Base-by-base conservation (phyloP, 2,888 invertebrate species). In the Erebia epiphron region DNA sequence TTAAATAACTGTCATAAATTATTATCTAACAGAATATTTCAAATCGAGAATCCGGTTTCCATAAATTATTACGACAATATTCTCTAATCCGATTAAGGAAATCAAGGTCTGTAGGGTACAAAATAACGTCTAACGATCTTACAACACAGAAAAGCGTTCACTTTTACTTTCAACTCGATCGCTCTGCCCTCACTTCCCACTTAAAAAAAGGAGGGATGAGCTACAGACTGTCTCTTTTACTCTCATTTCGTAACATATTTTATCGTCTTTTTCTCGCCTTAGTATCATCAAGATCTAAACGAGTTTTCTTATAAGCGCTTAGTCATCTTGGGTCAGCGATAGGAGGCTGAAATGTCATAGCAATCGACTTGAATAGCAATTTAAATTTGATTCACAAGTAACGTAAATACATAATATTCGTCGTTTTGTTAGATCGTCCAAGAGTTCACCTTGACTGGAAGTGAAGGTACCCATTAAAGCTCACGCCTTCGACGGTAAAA, bases 271-370 rank as follows among this genome's bases (percentile, higher is more conserved):
- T 70, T 86, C 80, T 58, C 70, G 74, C 83, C 10, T 49, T 13
- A 50, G 67, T 60, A 50, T 60, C 60, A 83, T 86, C 84, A 78
- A 83, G 72, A 73, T 79, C 76, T 76, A 86, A 85, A 89, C 89
- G 84, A 88, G 90, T 90, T 88, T 82, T 79, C 76, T 75, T 73
- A 83, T 82, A 83, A 79, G 79, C 80, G 89, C 89, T 88, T 87
- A 88, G 89, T 91, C 91, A 91, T 85, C 84, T 81, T 77, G 80
- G 86, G 86, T 87, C 86, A 86, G 82, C 82, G 86, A 87, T 88
- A 85, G 85, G 83, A 78, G 82, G 82, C 85, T 82, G 77, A 88
- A 89, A 90, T 89, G 88, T 87, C 89, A 89, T 80, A 84, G 83
- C 81, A 82, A 85, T 86, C 81, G 80, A 72, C 76, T 79, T 81